Conservation (phyloP, 2,113 vertebrate species). For the Dasyprocta punctata region DNA sequence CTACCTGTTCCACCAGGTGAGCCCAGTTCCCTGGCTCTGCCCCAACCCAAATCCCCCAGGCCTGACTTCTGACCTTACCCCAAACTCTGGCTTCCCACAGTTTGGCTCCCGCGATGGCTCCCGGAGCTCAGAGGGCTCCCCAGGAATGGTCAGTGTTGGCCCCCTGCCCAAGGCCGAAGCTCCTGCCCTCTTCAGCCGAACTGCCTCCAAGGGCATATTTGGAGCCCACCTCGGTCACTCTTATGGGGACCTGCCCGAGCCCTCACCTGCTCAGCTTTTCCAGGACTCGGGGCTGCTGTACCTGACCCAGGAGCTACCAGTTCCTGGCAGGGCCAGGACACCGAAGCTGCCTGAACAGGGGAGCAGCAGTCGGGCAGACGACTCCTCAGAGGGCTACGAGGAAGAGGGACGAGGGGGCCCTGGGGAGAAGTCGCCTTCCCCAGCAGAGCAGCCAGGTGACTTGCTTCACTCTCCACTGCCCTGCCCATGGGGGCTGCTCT, state of each 20-base stretch:
- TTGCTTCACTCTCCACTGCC: background rate
- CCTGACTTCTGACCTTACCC: conserved; percentile 50
- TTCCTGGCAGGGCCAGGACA: conserved; percentile 81
- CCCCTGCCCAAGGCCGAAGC: conserved; percentile 73
- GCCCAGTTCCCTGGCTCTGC: background rate
- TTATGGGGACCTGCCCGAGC: conserved; percentile 86
- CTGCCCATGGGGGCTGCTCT: background rate
- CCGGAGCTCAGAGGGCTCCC: conserved; percentile 85
- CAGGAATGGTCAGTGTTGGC: conserved; percentile 77
- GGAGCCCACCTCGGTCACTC: conserved; percentile 85
- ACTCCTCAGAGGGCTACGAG: conserved; percentile 69
- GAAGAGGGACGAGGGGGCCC: conserved; percentile 51
- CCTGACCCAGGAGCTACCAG: conserved; percentile 87
- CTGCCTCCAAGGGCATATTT: conserved; percentile 80
- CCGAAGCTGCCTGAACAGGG: conserved; percentile 83
- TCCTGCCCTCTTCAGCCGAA: conserved; percentile 81
- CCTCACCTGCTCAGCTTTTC: conserved; percentile 91
- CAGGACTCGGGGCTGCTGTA: conserved; percentile 91
- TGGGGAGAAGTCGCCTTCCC: conserved; percentile 47
- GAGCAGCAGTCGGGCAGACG: conserved; percentile 81
- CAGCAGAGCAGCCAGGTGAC: conserved; percentile 68
- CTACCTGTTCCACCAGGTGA: conserved; percentile 93
- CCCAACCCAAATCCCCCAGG: background rate
- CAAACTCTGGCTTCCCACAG: conserved; percentile 83
- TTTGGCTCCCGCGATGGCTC: conserved; percentile 90